phyloP scores from a whole-genome alignment of 2,113 vertebrate genomes.

The Eulemur rufifrons region DNA sequence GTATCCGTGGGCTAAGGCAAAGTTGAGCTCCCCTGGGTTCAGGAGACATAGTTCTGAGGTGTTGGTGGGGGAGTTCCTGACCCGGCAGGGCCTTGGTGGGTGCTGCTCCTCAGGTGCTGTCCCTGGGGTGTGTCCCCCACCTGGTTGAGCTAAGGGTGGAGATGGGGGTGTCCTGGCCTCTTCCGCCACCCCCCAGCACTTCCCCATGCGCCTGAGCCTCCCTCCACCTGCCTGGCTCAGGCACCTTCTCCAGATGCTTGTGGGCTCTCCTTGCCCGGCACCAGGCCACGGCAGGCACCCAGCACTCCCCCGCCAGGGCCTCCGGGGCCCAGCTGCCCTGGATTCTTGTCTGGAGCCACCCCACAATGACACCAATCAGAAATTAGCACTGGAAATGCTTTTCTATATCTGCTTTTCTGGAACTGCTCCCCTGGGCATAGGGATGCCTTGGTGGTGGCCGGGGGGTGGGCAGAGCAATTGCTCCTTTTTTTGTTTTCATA shows the following conservation, averaged over 20 bases:
- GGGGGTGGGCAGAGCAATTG: not conserved
- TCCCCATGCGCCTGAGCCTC: not conserved
- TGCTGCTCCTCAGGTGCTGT: too few species aligned
- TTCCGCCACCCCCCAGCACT: rapidly evolving
- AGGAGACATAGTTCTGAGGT: not conserved
- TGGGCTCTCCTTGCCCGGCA: not conserved
- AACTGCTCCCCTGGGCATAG: not conserved
- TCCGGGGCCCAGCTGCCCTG: not conserved
- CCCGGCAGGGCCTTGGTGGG: not conserved
- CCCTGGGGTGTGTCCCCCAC: not conserved
- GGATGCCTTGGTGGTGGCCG: not conserved
- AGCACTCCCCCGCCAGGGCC: too few species aligned
- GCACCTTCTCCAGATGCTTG: not conserved
- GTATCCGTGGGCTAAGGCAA: not conserved
- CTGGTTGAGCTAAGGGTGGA: too few species aligned
- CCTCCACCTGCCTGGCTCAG: not conserved
- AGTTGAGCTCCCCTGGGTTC: not conserved
- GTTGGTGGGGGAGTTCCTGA: not conserved
- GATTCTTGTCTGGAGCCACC: not conserved
- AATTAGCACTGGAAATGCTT: not conserved
- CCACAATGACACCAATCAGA: rapidly evolving
- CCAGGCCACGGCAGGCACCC: not conserved
- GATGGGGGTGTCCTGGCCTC: rapidly evolving
- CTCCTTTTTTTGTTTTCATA: not conserved
- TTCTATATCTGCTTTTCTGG: not conserved